Percentiles rank a stretch among this genome's conserved stretches.
phyloP scores from a whole-genome alignment of 2,797 vertebrate species.

The Eleutherodactylus coqui region DNA sequence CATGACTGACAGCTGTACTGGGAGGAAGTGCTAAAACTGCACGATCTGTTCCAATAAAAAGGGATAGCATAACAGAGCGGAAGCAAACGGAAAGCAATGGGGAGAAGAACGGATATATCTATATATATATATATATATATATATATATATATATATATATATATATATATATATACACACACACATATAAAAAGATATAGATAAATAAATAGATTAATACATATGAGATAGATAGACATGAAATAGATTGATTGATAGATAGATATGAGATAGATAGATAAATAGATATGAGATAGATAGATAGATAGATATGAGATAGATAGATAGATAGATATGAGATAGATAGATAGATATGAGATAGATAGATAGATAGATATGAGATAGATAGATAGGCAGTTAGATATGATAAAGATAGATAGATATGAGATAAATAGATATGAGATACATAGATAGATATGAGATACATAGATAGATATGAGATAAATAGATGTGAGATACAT shows the following conservation, averaged over 20 bases:
- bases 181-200: neutral
- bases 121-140: neutral
- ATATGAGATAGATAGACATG: neutral
- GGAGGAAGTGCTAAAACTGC: no score
- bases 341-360: neutral
- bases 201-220: neutral
- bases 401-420: conserved; percentile 5
- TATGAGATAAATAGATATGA: neutral
- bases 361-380: neutral
- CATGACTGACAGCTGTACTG: neutral
- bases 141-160: neutral
- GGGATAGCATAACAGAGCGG: no score
- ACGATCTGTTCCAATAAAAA: no score
- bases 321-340: neutral
- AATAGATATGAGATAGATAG: neutral
- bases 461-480: conserved; percentile 8
- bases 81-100: no score
- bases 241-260: neutral
- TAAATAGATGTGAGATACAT: no score
- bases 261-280: conserved; percentile 18
- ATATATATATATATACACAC: neutral
- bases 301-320: neutral
- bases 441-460: neutral
- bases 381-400: neutral
- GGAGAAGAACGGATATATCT: neutral